Evolutionary conservation across 2,113 vertebrate species (phyloP).

Genomic region (Melospiza melodia): DNA sequence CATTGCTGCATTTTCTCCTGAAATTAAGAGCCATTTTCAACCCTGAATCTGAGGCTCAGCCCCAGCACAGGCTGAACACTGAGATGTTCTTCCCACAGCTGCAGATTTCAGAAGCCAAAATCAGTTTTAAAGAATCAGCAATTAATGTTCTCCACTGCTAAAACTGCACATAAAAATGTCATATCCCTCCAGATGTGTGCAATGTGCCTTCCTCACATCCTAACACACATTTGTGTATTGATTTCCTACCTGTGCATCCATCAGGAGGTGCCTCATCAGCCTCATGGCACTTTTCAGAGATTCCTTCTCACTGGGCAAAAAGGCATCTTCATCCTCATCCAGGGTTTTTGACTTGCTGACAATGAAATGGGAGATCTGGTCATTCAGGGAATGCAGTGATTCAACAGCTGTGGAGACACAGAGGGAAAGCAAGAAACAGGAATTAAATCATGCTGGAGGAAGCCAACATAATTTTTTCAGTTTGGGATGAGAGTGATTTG

Average conservation of each 20-base stretch:
- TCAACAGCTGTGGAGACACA: slow-evolving; percentile 81
- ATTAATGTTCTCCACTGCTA: background rate
- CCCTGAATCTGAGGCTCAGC: background rate
- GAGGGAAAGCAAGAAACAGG: background rate
- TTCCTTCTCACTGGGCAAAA: slow-evolving; percentile 83
- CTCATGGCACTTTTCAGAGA: slow-evolving; percentile 86
- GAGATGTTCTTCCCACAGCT: background rate
- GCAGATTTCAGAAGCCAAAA: background rate
- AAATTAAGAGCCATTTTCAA: slow-evolving; percentile 17
- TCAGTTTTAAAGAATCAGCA: background rate
- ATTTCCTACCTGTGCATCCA: slow-evolving; percentile 88
- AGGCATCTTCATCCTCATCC: slow-evolving; percentile 80
- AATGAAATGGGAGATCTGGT: slow-evolving; percentile 92
- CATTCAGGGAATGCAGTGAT: slow-evolving; percentile 88
- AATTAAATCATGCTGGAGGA: background rate
- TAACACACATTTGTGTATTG: background rate
- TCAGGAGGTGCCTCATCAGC: slow-evolving; percentile 89
- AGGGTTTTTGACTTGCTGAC: slow-evolving; percentile 82
- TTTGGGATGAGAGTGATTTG: background rate
- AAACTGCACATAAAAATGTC: background rate
- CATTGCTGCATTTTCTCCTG: background rate
- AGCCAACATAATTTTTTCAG: background rate
- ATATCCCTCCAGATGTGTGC: background rate
- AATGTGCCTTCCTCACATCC: background rate
- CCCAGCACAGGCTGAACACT: background rate